These are phyloP conservation scores for Sturmia bella DNA, from an alignment of 2,888 invertebrate genomes.

Conservation along the genomic window DNA sequence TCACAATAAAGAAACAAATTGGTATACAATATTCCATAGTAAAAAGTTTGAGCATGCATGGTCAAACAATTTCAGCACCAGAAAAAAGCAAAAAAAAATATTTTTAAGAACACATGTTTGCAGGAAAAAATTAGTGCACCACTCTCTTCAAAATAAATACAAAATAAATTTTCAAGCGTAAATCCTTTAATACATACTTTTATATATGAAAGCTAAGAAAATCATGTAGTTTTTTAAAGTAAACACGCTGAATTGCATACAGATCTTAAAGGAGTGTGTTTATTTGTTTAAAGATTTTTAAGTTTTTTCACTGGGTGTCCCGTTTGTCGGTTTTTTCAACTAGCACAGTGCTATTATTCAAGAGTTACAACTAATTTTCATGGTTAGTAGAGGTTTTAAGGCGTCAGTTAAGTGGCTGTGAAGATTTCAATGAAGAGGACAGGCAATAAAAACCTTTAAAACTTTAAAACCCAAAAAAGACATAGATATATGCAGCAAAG, in stretches of 20 bases:
- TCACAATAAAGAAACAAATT: conserved; percentile 39
- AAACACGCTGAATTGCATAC: not conserved
- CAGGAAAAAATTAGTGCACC: not conserved
- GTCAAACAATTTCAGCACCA: conserved; percentile 36
- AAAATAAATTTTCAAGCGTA: conserved; percentile 65
- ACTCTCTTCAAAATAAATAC: conserved; percentile 60
- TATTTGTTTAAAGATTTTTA: not conserved
- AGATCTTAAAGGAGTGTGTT: conserved; percentile 11
- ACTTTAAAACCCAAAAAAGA: too few species aligned
- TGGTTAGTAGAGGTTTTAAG: too few species aligned
- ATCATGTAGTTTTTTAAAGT: conserved; percentile 1
- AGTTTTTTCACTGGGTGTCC: too few species aligned
- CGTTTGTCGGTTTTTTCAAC: too few species aligned
- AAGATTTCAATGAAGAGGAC: too few species aligned
- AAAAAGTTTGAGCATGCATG: conserved; percentile 34
- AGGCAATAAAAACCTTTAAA: too few species aligned
- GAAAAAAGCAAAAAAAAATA: conserved; percentile 22
- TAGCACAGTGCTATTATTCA: too few species aligned
- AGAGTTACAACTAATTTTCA: too few species aligned
- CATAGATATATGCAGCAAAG: too few species aligned
- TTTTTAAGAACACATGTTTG: not conserved
- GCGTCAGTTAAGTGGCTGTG: too few species aligned
- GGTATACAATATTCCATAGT: conserved; percentile 24
- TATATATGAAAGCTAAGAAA: conserved; percentile 26
- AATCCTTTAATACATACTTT: conserved; percentile 57